Conservation (phyloP, 1,140 invertebrate genomes). For the Drosophila grimshawi region DNA sequence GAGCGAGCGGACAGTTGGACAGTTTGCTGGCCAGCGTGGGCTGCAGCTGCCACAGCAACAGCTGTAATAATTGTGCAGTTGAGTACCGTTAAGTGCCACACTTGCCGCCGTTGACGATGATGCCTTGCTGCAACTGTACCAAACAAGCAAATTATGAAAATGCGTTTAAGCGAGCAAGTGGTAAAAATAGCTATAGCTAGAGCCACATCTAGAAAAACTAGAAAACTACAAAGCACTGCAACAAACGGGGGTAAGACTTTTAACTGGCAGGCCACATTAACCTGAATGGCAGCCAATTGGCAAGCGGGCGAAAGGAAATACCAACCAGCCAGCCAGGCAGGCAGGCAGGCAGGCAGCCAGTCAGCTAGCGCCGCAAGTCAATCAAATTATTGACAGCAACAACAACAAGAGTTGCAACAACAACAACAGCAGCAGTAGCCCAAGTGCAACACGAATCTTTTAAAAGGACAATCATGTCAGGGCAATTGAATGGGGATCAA, state of each 20-base stretch:
- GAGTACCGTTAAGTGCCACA: conserved; percentile 76
- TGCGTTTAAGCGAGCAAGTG: conserved; percentile 64
- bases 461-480: conserved; percentile 74
- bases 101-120: conserved; percentile 36
- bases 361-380: conserved; percentile 65
- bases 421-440: conserved; percentile 43
- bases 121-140: conserved; percentile 72
- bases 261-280: conserved; percentile 73
- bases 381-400: conserved; percentile 72
- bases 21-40: conserved; percentile 31
- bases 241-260: conserved; percentile 26
- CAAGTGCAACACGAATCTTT: conserved; percentile 61
- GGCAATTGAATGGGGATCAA: conserved; percentile 64
- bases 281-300: conserved; percentile 72
- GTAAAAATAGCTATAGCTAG: conserved; percentile 1
- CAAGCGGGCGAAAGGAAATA: conserved; percentile 60
- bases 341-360: conserved; percentile 38
- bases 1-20: neutral
- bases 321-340: conserved; percentile 43
- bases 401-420: conserved; percentile 23
- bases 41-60: conserved; percentile 52
- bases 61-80: conserved; percentile 54
- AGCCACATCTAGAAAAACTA: conserved; percentile 63
- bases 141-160: conserved; percentile 71
- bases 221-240: conserved; percentile 40